Evolutionary conservation across 2,113 vertebrate species (phyloP), one percentile per base, ranked within the genome.

Genomic region (Chrysemys picta): DNA sequence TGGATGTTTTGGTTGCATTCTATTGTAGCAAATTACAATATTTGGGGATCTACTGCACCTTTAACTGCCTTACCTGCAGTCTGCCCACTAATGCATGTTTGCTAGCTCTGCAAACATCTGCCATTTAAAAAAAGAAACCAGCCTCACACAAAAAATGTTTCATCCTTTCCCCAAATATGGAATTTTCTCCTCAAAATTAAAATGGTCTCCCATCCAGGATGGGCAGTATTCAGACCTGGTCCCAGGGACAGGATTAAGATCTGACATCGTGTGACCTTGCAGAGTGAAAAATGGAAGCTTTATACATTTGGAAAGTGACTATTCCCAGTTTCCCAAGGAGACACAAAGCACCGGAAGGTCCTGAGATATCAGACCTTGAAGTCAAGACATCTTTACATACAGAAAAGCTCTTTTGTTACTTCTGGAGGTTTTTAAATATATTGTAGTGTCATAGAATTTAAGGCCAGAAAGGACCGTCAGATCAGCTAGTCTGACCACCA

Each of bases 201-300:
- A 89, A 10, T 89, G 82, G 54, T 93, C 81, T 81, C 50, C 49
- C 50, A 45, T 87, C 22, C 56, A 78, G 85, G 14, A 29, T 84
- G 49, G 86, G 62, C 94, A 95, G 82, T 8, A 88, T 2, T 9
- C 88, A 90, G 50, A 13, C 47, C 47, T 80, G 57, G 21, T 8
- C 0, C 0, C 0, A 7, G 6, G 11, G 4, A 80, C 78, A 90
- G 27, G 49, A 0, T 0, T 56, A 5, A 84, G 86, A 25, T 27
- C 54, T 81, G 80, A 47, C 2, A 0, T n/a, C 19, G 93, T 27
- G 52, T 0, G 1, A 57, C 82, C 49, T 53, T 42, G 10, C 47
- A 42, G 80, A 5, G 42, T 31, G 35, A 85, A 85, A n/a, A 94
- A 91, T 0, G 21, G 94, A 52, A 80, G 82, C 42, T 86, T 85